A percentile compares a stretch with the other conserved stretches of the same genome.
Conservation (phyloP, 2,888 invertebrate species). For the Xylocampa areola region DNA sequence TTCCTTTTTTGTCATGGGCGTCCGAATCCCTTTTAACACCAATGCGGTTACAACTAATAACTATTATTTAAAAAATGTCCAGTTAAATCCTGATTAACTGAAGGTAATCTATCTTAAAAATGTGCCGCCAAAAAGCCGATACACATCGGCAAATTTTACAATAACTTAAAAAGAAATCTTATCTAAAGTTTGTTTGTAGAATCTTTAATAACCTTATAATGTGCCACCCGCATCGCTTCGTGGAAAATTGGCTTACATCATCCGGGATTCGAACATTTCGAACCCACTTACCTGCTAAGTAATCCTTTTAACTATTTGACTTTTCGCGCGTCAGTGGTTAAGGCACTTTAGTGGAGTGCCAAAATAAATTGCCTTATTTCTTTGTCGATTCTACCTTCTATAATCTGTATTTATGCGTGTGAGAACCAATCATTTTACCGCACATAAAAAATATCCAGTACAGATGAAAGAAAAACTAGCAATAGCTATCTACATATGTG, state of each 20-base stretch:
- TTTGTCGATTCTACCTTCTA: slow-evolving; percentile 14
- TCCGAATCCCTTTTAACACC: not conserved
- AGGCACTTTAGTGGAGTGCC: slow-evolving; percentile 56
- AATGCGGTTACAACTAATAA: not conserved
- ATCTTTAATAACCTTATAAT: slow-evolving; percentile 60
- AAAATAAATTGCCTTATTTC: slow-evolving; percentile 46
- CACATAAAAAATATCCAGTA: slow-evolving; percentile 19
- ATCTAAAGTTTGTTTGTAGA: slow-evolving; percentile 57
- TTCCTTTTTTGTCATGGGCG: too few relatives aligned
- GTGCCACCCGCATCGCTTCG: slow-evolving; percentile 79
- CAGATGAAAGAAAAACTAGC: not conserved
- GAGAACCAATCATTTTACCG: slow-evolving; percentile 27
- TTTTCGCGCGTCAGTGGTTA: slow-evolving; percentile 64
- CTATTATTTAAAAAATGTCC: slow-evolving; percentile 7
- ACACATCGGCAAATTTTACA: slow-evolving; percentile 2
- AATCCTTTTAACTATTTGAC: slow-evolving; percentile 77
- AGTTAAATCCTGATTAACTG: slow-evolving; percentile 18
- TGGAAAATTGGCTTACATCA: slow-evolving; percentile 70
- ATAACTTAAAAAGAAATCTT: slow-evolving; percentile 37
- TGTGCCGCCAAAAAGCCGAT: slow-evolving; percentile 31
- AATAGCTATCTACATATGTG: too few relatives aligned
- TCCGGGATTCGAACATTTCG: slow-evolving; percentile 66
- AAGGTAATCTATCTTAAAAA: slow-evolving; percentile 29
- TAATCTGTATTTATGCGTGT: slow-evolving; percentile 36
- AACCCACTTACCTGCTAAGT: slow-evolving; percentile 77